Base-by-base conservation (phyloP, 2,888 invertebrate species). In the Orthosia gothica region DNA sequence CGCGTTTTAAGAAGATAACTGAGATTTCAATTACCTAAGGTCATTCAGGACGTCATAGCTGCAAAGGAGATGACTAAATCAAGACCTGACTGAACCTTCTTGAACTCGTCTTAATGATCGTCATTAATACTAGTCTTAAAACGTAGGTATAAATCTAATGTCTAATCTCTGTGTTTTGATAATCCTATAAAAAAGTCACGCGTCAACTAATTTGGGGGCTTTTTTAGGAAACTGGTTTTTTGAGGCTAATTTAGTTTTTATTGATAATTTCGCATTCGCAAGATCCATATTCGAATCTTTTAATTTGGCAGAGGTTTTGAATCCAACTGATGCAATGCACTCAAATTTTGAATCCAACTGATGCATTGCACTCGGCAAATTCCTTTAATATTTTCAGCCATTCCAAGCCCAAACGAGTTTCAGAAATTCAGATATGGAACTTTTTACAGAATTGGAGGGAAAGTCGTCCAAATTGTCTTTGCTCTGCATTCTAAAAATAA, bases 401-500 rank as follows among this genome's bases (percentile, higher is more conserved):
- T 11, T 58, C 18, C 32, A 18, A 0, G 5, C 26, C 9, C 26
- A n/a, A n/a, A 70, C 23, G 59, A 40, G 23, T 40, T 45, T 16
- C 65, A 26, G 9, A 40, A 57, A 61, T n/a, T 70, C 59, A 52
- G 2, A 16, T 55, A 50, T 20, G 45, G 49, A 62, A 62, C 32
- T 23, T 11, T 2, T n/a, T 49, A 23, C 7, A 70, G 16, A 45
- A 59, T 23, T 13, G n/a, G 40, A 47, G 47, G 52, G n/a, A 68
- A 74, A 49, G 23, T 23, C 16, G 7, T 23, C 9, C 16, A 65
- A 59, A 52, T 76, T 66, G 40, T 74, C 50, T 73, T 40, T 84
- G 84, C 26, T 71, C 63, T 49, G 40, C 50, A 52, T 75, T 82
- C 50, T 20, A 74, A 76, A 85, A 65, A 58, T 74, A 83, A 80